Evolutionary conservation across 30 jellyfish, hydroid and myxozoan genomes (phyloP), one percentile per base, ranked within the genome.

Genomic region (Pseudorhiza aurosa): DNA sequence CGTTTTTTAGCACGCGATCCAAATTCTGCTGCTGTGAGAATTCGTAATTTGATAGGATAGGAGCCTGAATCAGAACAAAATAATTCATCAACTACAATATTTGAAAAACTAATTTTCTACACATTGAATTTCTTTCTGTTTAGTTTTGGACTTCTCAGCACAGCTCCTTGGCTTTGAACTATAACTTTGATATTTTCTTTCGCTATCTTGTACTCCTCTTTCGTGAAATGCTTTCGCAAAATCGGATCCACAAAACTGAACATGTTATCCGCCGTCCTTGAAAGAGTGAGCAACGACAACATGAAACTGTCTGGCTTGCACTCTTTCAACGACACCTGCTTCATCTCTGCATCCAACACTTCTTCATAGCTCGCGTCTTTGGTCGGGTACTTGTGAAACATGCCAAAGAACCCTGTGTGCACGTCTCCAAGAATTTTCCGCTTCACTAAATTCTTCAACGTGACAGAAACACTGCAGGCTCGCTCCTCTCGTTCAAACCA

Each of bases 91-190:
- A n/a, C n/a, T n/a, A n/a, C n/a, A n/a, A n/a, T n/a, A n/a, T n/a
- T n/a, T n/a, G n/a, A n/a, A n/a, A n/a, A n/a, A n/a, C n/a, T n/a
- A n/a, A n/a, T n/a, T n/a, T n/a, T n/a, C n/a, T 79, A 90, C 8
- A 50, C 60, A 14, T 85, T 81, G 28, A 90, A 25, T 58, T 85
- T 92, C 72, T 92, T 92, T 37, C 98, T 69, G 62, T 72, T 74
- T 12, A 92, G 72, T 46, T 92, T 92, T 5, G 98, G 98, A 62
- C 96, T 82, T 30, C 88, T 56, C 68, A 92, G 47, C 27, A 77
- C 89, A 0, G 82, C 87, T 14, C 96, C 98, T 57, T 92, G 98
- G 25, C 93, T 77, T 25, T 85, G 91, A 60, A 92, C 98, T 53
- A 92, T 92, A 40, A 86, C 95, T 68, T 82, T 78, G 72, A 92